phyloP scores from a whole-genome alignment of 1,140 invertebrate species.

The Diachasmimorpha longicaudata region DNA sequence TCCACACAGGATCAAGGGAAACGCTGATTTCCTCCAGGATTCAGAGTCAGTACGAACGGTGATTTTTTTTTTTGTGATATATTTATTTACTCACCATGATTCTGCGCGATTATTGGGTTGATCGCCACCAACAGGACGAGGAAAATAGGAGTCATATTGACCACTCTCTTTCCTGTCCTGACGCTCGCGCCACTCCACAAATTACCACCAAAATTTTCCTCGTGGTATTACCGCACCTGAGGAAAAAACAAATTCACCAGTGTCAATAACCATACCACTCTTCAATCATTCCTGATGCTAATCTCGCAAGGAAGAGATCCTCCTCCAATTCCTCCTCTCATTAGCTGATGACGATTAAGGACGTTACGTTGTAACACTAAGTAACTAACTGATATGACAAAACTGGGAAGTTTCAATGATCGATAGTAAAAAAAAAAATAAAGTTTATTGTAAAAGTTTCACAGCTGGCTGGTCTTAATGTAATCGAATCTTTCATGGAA shows the following conservation, averaged over 20 bases:
- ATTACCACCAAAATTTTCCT: slow-evolving; percentile 49
- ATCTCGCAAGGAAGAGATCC: background rate
- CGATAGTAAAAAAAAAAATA: background rate
- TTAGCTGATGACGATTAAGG: background rate
- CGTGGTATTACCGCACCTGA: slow-evolving; percentile 47
- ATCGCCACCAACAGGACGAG: slow-evolving; percentile 62
- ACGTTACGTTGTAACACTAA: background rate
- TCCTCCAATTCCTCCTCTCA: background rate
- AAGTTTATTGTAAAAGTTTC: background rate
- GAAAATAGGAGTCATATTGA: slow-evolving; percentile 65
- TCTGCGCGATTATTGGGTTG: slow-evolving; percentile 61
- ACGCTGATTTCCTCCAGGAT: background rate
- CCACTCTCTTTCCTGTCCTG: slow-evolving; percentile 48
- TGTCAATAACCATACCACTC: slow-evolving; percentile 53
- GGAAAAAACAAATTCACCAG: slow-evolving; percentile 54
- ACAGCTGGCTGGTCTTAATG: background rate
- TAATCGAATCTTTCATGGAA: background rate
- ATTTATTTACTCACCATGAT: slow-evolving; percentile 57
- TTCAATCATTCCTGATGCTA: background rate
- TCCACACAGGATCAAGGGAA: background rate
- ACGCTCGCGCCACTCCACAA: slow-evolving; percentile 56
- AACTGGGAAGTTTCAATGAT: background rate
- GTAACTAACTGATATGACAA: background rate
- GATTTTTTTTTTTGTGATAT: slow-evolving; percentile 15
- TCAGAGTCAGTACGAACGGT: background rate